Evolutionary conservation across 2,113 vertebrate genomes (phyloP), one percentile per base, ranked within the genome.

Genomic region (Aphelocoma coerulescens): DNA sequence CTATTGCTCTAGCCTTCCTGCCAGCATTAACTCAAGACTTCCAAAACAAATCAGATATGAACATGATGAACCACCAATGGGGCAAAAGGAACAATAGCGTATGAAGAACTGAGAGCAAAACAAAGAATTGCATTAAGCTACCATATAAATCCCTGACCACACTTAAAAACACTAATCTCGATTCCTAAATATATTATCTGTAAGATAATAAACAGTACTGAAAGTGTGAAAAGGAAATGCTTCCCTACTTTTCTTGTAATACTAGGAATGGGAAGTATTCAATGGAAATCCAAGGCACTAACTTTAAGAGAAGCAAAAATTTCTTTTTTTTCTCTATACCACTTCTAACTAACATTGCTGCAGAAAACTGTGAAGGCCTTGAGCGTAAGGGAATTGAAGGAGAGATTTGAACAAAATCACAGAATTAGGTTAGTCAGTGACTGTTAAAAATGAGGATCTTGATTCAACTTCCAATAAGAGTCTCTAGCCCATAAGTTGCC

Each of bases 21-120:
- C 26, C 44, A 79, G 9, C 10, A 30, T 44, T 57, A 72, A 52
- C 26, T 66, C 48, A 41, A 51, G n/a, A 20, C 26, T 55, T 90
- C 7, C 33, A 48, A 51, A 85, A 69, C 7, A 78, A 66, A 71
- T 41, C n/a, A 66, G 37, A 11, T 27, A 23, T 13, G 44, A 83
- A 57, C 6, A 3, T 3, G 8, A 24, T 65, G 22, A 80, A 35
- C 24, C 24, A 39, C 15, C 6, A 68, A 0, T 14, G 1, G 3
- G 8, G 16, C 20, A 76, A 63, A 85, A 61, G 7, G n/a, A 51
- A 41, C 8, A 33, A n/a, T 3, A 46, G 3, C 3, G 15, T n/a
- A 30, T 19, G 24, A 61, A 76, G 41, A 80, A 61, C 32, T 0
- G 3, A 80, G 32, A 74, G 10, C 5, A 88, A 76, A 92, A 14